Conservation (phyloP, 2,888 invertebrate genomes). For the Megaustenia siamemsis region DNA sequence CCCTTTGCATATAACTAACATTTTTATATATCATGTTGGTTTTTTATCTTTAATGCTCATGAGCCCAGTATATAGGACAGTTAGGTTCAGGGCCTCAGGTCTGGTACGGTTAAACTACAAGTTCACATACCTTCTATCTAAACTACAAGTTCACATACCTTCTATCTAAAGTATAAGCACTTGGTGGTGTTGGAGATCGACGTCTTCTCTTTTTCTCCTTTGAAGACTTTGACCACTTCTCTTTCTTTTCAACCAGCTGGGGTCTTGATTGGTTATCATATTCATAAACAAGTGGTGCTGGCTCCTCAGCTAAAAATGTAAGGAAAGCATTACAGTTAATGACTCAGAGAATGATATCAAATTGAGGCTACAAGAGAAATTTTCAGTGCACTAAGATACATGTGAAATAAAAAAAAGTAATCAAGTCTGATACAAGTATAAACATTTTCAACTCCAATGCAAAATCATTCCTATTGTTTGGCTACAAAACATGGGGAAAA, state of each 20-base stretch:
- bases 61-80: too few species aligned
- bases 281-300: constrained; percentile 55
- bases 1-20: too few species aligned
- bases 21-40: too few species aligned
- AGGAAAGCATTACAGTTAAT: neutral
- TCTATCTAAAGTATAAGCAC: constrained; percentile 65
- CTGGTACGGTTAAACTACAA: neutral
- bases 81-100: too few species aligned
- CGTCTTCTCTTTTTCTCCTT: constrained; percentile 50
- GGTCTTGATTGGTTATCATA: constrained; percentile 54
- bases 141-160: constrained; percentile 58
- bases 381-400: too few species aligned
- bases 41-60: too few species aligned
- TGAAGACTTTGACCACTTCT: constrained; percentile 52
- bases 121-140: constrained; percentile 62
- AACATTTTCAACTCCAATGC: too few species aligned
- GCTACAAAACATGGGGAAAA: too few species aligned
- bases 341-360: neutral
- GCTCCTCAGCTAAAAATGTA: constrained; percentile 25
- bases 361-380: too few species aligned
- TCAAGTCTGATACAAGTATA: too few species aligned
- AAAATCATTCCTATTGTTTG: too few species aligned
- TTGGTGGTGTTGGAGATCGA: constrained; percentile 67
- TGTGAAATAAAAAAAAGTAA: too few species aligned
- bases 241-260: neutral